Percentiles rank a stretch among this genome's conserved stretches.
These are phyloP conservation scores for Parauchenoglanis ngamensis DNA, from an alignment of 2,797 vertebrate genomes.

Conservation along the genomic window DNA sequence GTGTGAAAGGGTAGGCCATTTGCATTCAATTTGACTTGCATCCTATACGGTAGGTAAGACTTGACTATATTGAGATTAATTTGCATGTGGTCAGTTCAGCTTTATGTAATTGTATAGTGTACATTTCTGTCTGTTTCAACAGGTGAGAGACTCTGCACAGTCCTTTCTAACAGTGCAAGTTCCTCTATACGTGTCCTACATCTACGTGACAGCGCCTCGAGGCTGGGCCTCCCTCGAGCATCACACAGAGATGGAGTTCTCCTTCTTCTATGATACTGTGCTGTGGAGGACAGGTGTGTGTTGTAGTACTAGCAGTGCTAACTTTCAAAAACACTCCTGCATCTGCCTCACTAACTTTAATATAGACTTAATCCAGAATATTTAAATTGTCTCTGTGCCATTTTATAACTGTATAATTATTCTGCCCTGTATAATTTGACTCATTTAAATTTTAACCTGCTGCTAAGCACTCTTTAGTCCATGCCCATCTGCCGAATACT, in stretches of 20 bases:
- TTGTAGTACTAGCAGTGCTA: background rate
- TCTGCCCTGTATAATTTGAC: background rate
- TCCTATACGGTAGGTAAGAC: background rate
- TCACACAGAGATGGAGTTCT: constrained; percentile 99
- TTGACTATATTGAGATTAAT: background rate
- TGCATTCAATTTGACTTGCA: constrained; percentile 4
- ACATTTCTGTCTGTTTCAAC: constrained; percentile 37
- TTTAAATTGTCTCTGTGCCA: background rate
- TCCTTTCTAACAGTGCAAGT: constrained; percentile 96
- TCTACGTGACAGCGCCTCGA: constrained; percentile 92
- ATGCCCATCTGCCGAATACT: background rate
- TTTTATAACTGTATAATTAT: background rate
- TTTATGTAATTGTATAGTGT: background rate
- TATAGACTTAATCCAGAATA: background rate
- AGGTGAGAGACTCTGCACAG: constrained; percentile 97
- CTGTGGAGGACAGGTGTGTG: constrained; percentile 93
- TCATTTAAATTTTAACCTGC: background rate
- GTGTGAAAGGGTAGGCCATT: constrained; percentile 9
- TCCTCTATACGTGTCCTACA: constrained; percentile 94
- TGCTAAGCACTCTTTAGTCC: background rate
- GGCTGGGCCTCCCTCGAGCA: constrained; percentile 98
- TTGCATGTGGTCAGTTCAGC: constrained; percentile 2
- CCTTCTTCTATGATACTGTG: constrained; percentile 97
- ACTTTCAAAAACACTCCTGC: background rate
- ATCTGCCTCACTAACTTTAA: background rate